Conservation (phyloP, 2,888 invertebrate genomes). For the Monochamus alternatus region DNA sequence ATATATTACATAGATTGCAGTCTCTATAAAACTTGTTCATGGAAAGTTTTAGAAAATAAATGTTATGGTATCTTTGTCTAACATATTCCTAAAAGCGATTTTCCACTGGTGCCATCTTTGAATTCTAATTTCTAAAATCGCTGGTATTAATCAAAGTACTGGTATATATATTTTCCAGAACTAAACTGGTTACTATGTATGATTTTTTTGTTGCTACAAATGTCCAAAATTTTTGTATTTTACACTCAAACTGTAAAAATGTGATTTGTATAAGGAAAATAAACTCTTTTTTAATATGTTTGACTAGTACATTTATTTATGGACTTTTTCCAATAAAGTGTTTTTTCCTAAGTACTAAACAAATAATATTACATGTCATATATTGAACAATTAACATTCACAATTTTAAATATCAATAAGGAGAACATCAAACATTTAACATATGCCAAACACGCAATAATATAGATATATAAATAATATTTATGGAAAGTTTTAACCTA, state of each 20-base stretch:
- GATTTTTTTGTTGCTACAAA: too few species aligned
- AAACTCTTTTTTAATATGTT: conserved; percentile 57
- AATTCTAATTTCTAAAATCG: not conserved
- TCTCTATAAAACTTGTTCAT: too few species aligned
- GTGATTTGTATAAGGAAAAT: conserved; percentile 53
- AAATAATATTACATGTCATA: conserved; percentile 41
- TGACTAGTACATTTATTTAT: conserved; percentile 59
- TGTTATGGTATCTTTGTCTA: not conserved
- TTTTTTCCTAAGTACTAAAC: conserved; percentile 49
- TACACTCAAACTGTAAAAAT: conserved; percentile 38
- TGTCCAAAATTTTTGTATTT: conserved; percentile 45
- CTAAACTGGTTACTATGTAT: too few species aligned
- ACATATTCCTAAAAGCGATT: not conserved
- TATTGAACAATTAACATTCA: conserved; percentile 42
- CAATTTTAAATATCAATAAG: conserved; percentile 45
- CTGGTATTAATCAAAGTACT: too few species aligned
- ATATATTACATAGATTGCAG: too few species aligned
- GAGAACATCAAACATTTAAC: conserved; percentile 50
- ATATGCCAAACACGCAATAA: conserved; percentile 36
- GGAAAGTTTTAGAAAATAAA: too few species aligned
- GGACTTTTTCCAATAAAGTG: conserved; percentile 37
- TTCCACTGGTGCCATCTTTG: conserved; percentile 5
- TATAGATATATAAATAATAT: not conserved
- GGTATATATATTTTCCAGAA: too few species aligned
- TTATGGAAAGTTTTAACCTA: conserved; percentile 14